Percentiles rank a stretch among this genome's conserved stretches.
These are phyloP conservation scores for Gasteruption jaculator DNA, from an alignment of 2,888 invertebrate species.

Conservation along the genomic window DNA sequence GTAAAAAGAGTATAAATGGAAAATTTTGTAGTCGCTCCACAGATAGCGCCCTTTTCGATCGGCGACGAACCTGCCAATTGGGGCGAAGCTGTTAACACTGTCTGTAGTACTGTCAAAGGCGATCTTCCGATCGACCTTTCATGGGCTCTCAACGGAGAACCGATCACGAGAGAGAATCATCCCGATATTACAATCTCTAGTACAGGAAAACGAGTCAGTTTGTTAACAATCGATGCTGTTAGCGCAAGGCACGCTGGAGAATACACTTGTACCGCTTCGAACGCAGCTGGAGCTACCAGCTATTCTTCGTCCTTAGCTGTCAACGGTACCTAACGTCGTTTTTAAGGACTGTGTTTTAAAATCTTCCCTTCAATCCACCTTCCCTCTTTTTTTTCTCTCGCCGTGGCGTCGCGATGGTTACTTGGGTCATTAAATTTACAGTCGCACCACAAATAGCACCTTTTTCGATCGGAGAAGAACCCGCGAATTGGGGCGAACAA, in stretches of 20 bases:
- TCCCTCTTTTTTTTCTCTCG: slow-evolving; percentile 3
- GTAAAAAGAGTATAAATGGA: slow-evolving; percentile 3
- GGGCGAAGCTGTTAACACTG: slow-evolving; percentile 64
- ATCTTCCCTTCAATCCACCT: neutral
- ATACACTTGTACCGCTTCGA: slow-evolving; percentile 68
- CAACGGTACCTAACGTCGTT: slow-evolving; percentile 11
- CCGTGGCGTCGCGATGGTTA: neutral
- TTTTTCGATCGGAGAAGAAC: slow-evolving; percentile 64
- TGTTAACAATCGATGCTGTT: slow-evolving; percentile 63
- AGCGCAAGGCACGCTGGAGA: slow-evolving; percentile 66
- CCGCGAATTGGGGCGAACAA: slow-evolving; percentile 74
- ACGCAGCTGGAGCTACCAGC: slow-evolving; percentile 63
- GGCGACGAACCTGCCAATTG: slow-evolving; percentile 62
- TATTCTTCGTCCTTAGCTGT: slow-evolving; percentile 62
- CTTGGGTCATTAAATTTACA: slow-evolving; percentile 30
- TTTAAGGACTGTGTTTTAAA: neutral
- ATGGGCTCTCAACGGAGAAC: slow-evolving; percentile 68
- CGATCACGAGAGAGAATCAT: slow-evolving; percentile 49
- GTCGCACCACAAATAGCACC: slow-evolving; percentile 68
- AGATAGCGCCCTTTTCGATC: slow-evolving; percentile 67
- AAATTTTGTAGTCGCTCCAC: slow-evolving; percentile 63
- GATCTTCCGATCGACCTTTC: slow-evolving; percentile 72
- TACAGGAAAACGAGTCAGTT: slow-evolving; percentile 52
- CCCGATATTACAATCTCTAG: slow-evolving; percentile 39
- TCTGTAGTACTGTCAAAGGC: slow-evolving; percentile 68